A percentile compares a stretch with the other conserved stretches of the same genome.
Evolutionary conservation across 1,140 invertebrate species (phyloP).

Genomic region (Bathynomus jamesi): DNA sequence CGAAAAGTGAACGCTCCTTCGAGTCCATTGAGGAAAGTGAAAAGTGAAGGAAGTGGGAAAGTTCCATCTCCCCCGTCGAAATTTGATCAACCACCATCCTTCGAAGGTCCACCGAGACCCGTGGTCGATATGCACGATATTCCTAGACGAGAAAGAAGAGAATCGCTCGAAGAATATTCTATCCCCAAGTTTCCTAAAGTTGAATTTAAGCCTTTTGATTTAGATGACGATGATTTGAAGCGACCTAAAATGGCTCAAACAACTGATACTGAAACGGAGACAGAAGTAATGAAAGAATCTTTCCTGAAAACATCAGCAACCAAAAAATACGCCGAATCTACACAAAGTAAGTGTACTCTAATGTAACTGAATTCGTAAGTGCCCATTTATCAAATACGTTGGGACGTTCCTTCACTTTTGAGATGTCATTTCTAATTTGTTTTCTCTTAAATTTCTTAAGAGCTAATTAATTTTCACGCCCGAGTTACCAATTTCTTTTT

Average conservation of each 20-base stretch:
- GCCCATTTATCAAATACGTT: too few species aligned
- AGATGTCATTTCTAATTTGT: too few species aligned
- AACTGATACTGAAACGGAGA: constrained; percentile 22
- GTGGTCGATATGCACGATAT: constrained; percentile 39
- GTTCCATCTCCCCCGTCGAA: constrained; percentile 54
- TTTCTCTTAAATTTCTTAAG: too few species aligned
- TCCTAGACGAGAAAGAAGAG: constrained; percentile 37
- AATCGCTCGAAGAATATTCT: constrained; percentile 33
- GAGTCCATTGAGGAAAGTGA: constrained; percentile 41
- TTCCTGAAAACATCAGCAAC: neutral
- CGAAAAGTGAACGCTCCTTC: constrained; percentile 49
- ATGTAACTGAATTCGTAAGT: too few species aligned
- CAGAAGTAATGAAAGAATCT: constrained; percentile 6
- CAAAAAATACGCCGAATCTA: constrained; percentile 22
- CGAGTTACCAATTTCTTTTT: too few species aligned
- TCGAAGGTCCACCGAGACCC: constrained; percentile 49
- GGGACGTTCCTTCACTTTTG: too few species aligned
- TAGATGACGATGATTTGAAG: constrained; percentile 12
- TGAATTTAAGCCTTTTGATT: constrained; percentile 33
- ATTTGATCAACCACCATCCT: constrained; percentile 51
- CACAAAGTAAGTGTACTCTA: constrained; percentile 21
- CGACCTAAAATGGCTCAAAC: constrained; percentile 6
- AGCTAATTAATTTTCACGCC: too few species aligned
- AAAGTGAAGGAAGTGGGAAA: constrained; percentile 47
- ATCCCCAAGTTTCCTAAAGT: constrained; percentile 34